Conservation (phyloP, 2,113 vertebrate species). For the Eulemur macaco region DNA sequence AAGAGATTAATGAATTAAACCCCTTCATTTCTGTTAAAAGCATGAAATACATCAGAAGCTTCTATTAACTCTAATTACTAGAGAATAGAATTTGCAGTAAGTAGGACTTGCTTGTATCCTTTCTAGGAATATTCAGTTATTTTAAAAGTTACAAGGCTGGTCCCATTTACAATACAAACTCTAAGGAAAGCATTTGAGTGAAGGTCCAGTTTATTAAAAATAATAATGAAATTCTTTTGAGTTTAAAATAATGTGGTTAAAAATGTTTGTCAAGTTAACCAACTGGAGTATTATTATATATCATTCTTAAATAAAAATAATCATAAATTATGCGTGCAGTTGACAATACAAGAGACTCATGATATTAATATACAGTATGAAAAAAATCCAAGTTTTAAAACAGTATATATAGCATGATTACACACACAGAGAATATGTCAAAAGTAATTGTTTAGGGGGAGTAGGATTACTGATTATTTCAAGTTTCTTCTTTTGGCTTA, state of each 20-base stretch:
- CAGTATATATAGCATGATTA: not conserved
- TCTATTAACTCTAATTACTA: constrained; percentile 7
- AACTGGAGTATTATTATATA: not conserved
- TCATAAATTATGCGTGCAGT: not conserved
- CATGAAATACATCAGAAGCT: not conserved
- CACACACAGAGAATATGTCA: not conserved
- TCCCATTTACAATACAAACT: not conserved
- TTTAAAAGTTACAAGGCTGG: not conserved
- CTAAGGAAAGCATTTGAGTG: not conserved
- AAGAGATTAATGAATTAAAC: constrained; percentile 13
- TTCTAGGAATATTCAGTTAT: not conserved
- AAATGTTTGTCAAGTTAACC: not conserved
- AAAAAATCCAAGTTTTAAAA: not conserved
- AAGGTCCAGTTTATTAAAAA: not conserved
- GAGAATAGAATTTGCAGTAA: not conserved
- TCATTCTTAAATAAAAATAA: not conserved
- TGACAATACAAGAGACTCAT: not conserved
- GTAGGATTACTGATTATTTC: not conserved
- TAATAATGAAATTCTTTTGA: not conserved
- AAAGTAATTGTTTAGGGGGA: not conserved
- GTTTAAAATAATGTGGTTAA: not conserved
- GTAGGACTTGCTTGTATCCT: not conserved
- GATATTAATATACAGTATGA: not conserved
- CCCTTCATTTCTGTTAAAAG: not conserved
- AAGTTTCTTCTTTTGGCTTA: constrained; percentile 4